Evolutionary conservation across 2,888 invertebrate genomes (phyloP).

Genomic region (Drosophila cognata): DNA sequence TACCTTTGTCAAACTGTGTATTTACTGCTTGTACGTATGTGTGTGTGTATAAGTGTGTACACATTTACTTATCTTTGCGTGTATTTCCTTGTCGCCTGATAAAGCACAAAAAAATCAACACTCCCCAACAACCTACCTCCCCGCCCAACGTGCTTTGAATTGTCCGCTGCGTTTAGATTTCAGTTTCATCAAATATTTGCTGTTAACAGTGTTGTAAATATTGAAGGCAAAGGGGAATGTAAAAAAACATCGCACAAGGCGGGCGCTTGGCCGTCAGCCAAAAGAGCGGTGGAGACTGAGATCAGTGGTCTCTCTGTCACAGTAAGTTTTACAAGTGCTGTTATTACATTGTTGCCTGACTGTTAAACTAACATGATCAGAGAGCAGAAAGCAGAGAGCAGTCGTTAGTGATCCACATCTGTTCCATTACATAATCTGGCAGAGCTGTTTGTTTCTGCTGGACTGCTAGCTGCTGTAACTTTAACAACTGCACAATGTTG

Average conservation of each 20-base stretch:
- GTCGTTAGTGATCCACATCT: neutral
- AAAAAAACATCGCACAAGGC: conserved; percentile 40
- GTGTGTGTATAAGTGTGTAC: conserved; percentile 11
- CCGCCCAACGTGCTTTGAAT: conserved; percentile 30
- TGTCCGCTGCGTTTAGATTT: conserved; percentile 50
- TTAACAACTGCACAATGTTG: neutral
- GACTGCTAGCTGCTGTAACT: conserved; percentile 7
- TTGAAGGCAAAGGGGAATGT: conserved; percentile 52
- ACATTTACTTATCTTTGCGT: conserved; percentile 57
- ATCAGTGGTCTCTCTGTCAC: conserved; percentile 1
- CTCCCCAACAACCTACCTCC: neutral
- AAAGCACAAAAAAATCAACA: conserved; percentile 24
- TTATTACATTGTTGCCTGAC: conserved; percentile 16
- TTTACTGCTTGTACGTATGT: conserved; percentile 31
- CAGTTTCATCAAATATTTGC: conserved; percentile 58
- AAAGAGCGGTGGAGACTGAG: conserved; percentile 10
- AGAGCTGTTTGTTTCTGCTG: neutral
- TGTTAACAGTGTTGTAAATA: conserved; percentile 51
- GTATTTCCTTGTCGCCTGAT: conserved; percentile 39
- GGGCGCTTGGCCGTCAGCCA: conserved; percentile 52
- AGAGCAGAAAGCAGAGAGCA: neutral
- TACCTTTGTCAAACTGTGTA: conserved; percentile 18
- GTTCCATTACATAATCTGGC: conserved; percentile 14
- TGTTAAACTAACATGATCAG: conserved; percentile 27
- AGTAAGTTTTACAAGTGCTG: neutral